phyloP scores from a whole-genome alignment of 2,888 invertebrate species.

The Drepanosiphum platanoidis region DNA sequence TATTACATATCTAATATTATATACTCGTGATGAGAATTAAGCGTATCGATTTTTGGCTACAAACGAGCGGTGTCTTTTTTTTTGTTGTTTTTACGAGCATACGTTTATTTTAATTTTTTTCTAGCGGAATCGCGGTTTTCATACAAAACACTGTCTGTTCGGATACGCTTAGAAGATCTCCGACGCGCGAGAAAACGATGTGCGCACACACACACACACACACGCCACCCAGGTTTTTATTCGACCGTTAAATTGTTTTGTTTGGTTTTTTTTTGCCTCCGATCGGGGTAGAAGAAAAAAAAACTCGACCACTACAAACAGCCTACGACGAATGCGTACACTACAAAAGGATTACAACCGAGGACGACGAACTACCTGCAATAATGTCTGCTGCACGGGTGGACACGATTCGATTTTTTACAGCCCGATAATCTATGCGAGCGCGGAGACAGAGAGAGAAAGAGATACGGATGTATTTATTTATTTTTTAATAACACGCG shows the following conservation, averaged over 20 bases:
- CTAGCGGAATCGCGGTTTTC: not conserved
- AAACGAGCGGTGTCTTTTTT: no score
- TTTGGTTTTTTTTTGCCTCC: not conserved
- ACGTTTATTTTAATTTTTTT: not conserved
- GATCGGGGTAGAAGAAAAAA: not conserved
- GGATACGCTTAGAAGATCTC: no score
- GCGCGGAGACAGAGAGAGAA: not conserved
- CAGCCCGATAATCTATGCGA: not conserved
- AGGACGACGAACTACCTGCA: not conserved
- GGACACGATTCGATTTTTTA: not conserved
- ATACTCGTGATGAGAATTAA: no score
- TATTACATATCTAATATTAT: no score
- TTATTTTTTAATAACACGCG: no score
- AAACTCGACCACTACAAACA: not conserved
- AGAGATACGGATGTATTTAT: no score
- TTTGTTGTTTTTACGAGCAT: not conserved
- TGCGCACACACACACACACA: not conserved
- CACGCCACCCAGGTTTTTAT: not conserved
- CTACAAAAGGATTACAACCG: slow-evolving; percentile 13
- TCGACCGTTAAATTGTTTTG: slow-evolving; percentile 26
- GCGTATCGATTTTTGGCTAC: no score
- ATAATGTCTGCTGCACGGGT: not conserved
- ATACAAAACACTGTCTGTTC: not conserved
- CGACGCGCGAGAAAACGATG: not conserved
- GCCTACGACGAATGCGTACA: not conserved